Percentiles rank a stretch among this genome's conserved stretches.
These are phyloP conservation scores for Sitophilus oryzae DNA, from an alignment of 1,140 invertebrate genomes.

Conservation along the genomic window DNA sequence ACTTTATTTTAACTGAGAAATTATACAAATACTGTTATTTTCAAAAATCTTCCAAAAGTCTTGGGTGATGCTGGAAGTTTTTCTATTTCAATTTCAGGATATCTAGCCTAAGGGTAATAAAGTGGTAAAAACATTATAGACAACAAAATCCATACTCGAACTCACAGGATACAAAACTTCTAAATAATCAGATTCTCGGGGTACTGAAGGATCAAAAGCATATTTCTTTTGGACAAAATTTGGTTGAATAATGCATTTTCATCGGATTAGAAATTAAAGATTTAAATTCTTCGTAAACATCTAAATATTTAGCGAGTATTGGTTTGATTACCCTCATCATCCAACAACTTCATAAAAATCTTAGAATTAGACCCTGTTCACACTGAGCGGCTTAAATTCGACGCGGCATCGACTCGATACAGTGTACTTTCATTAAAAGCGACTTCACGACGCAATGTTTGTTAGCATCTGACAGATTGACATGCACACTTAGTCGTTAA, in stretches of 20 bases:
- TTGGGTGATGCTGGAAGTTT: constrained; percentile 29
- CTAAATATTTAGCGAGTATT: constrained; percentile 66
- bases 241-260: constrained; percentile 73
- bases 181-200: constrained; percentile 79
- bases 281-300: constrained; percentile 88
- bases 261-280: constrained; percentile 59
- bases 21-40: constrained; percentile 78
- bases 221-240: constrained; percentile 75
- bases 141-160: too few relatives aligned
- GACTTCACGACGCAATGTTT: too few relatives aligned
- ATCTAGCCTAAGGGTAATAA: constrained; percentile 39
- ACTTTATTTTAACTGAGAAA: constrained; percentile 85
- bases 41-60: constrained; percentile 86
- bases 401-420: too few relatives aligned
- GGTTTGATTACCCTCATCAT: constrained; percentile 50
- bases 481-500: too few relatives aligned
- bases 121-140: too few relatives aligned
- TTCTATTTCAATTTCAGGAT: constrained; percentile 41
- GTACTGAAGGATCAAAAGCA: constrained; percentile 80
- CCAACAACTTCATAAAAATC: constrained; percentile 52
- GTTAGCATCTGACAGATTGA: too few relatives aligned
- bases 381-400: too few relatives aligned
- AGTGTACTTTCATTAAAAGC: too few relatives aligned
- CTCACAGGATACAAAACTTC: constrained; percentile 76
- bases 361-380: too few relatives aligned